These are phyloP conservation scores for Paradoxurus hermaphroditus DNA, from an alignment of 2,113 vertebrate genomes.

Conservation along the genomic window DNA sequence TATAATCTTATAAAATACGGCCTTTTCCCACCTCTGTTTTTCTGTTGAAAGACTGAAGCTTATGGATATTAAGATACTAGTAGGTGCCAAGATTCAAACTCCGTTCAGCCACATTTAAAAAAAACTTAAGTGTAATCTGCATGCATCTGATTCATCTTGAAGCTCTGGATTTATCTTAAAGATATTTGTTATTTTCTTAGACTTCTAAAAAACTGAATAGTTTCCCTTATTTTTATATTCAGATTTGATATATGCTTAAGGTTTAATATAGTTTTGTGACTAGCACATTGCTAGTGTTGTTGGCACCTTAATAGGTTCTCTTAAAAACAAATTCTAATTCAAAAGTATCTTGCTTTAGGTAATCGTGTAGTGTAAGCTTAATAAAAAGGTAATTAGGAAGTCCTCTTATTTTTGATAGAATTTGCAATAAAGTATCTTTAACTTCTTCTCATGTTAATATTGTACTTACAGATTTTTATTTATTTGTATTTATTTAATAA, in stretches of 20 bases:
- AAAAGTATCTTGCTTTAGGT: slow-evolving; percentile 40
- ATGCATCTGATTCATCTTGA: slow-evolving; percentile 33
- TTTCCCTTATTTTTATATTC: slow-evolving; percentile 31
- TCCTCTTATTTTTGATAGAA: slow-evolving; percentile 10
- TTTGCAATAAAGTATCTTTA: slow-evolving; percentile 21
- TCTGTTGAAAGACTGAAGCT: slow-evolving; percentile 24
- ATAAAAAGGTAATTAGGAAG: slow-evolving; percentile 17
- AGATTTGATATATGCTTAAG: not conserved
- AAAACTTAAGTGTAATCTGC: not conserved
- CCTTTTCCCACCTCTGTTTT: slow-evolving; percentile 1
- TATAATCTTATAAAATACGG: not conserved
- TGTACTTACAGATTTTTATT: slow-evolving; percentile 35
- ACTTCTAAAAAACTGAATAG: not conserved
- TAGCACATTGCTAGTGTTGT: not conserved
- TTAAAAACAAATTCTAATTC: slow-evolving; percentile 33
- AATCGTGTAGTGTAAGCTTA: not conserved
- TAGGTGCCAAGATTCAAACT: slow-evolving; percentile 26
- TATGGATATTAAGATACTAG: slow-evolving; percentile 26
- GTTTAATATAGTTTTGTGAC: slow-evolving; percentile 31
- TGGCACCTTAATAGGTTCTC: not conserved
- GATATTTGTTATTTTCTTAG: not conserved
- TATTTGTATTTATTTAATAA: slow-evolving; percentile 42
- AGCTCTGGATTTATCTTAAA: slow-evolving; percentile 41
- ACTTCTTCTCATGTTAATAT: slow-evolving; percentile 27
- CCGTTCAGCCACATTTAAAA: slow-evolving; percentile 34